A percentile compares a stretch with the other conserved stretches of the same genome.
Conservation (phyloP, 2,113 vertebrate genomes). For the Hemichromis elongatus region DNA sequence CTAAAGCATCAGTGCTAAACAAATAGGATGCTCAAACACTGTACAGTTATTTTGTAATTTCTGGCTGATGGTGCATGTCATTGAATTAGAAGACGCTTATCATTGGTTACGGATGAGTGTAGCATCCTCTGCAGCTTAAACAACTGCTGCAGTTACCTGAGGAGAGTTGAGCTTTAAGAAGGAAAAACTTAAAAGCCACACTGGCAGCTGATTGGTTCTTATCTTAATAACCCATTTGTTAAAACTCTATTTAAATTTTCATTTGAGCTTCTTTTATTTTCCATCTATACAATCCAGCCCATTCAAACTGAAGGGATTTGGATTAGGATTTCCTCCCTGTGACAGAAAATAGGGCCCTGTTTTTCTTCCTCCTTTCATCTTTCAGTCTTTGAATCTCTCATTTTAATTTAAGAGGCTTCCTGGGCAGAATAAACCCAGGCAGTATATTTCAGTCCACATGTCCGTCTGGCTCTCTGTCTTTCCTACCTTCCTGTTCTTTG, state of each 20-base stretch:
- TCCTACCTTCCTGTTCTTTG: not conserved
- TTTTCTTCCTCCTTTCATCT: not conserved
- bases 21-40: not conserved
- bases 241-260: not conserved
- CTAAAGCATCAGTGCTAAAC: not conserved
- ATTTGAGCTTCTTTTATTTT: not conserved
- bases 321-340: not conserved
- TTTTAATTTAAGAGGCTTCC: not conserved
- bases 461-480: not conserved
- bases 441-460: not conserved
- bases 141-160: not conserved
- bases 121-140: not conserved
- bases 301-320: constrained; percentile 9
- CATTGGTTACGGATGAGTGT: not conserved
- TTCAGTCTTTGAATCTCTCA: not conserved
- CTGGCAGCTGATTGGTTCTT: not conserved
- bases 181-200: not conserved
- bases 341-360: not conserved
- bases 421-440: not conserved
- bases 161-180: not conserved
- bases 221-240: not conserved
- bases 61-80: not conserved
- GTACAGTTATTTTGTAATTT: not conserved
- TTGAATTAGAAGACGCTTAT: not conserved
- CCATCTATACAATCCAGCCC: not conserved